phyloP scores from a whole-genome alignment of 92 coral and sea anemone genomes.

The Actinernus sp. region DNA sequence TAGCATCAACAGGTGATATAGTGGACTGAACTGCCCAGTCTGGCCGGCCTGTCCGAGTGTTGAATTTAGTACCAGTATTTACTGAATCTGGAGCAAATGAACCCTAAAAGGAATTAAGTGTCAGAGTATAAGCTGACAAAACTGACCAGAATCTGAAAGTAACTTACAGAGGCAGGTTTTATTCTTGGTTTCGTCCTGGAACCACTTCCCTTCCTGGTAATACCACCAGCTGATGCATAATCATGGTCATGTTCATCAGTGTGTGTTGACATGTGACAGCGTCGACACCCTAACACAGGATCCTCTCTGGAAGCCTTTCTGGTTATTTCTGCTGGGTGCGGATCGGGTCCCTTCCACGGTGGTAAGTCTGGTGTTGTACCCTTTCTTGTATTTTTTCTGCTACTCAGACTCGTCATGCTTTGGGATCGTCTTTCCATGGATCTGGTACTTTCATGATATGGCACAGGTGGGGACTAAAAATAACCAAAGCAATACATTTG shows the following conservation, averaged over 20 bases:
- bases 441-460: background rate
- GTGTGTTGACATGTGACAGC: conserved; percentile 83
- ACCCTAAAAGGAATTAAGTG: conserved; percentile 44
- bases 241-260: conserved; percentile 47
- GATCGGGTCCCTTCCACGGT: conserved; percentile 83
- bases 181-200: conserved; percentile 75
- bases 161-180: conserved; percentile 69
- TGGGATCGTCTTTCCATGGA: conserved; percentile 48
- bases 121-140: background rate
- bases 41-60: conserved; percentile 75
- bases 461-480: conserved; percentile 54
- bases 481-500: too few relatives aligned
- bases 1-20: conserved; percentile 64
- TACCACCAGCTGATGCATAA: conserved; percentile 10
- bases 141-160: background rate
- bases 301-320: conserved; percentile 62
- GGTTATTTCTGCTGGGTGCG: conserved; percentile 69
- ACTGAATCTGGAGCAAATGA: conserved; percentile 81
- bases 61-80: conserved; percentile 64
- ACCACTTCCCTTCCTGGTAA: conserved; percentile 39
- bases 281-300: conserved; percentile 76
- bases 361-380: conserved; percentile 44
- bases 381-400: conserved; percentile 38
- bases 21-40: conserved; percentile 90
- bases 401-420: conserved; percentile 67